These are phyloP conservation scores for Cryptus armator DNA, from an alignment of 2,888 invertebrate species.

Conservation along the genomic window DNA sequence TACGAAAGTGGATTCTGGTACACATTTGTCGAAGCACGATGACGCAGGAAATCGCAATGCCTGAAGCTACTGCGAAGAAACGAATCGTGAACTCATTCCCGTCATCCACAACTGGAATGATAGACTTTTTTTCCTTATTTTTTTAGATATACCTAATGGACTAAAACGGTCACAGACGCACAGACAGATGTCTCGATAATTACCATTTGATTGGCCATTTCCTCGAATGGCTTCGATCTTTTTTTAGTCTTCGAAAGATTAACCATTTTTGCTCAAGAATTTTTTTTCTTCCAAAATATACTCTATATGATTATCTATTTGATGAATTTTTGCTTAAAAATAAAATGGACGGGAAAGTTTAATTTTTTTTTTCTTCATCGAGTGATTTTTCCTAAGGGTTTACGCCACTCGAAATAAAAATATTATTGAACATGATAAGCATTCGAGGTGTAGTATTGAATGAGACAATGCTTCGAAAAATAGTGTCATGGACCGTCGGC, in stretches of 20 bases:
- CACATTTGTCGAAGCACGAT: constrained; percentile 56
- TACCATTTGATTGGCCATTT: neutral
- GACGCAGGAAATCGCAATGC: constrained; percentile 55
- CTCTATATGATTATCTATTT: too few relatives aligned
- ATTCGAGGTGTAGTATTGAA: neutral
- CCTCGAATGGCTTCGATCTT: neutral
- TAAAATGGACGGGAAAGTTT: too few relatives aligned
- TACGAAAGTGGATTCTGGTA: constrained; percentile 28
- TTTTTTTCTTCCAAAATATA: too few relatives aligned
- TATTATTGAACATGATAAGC: neutral
- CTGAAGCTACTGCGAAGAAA: constrained; percentile 44
- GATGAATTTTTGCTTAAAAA: too few relatives aligned
- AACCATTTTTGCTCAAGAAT: neutral
- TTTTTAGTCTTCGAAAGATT: neutral
- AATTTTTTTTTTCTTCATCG: neutral
- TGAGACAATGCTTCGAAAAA: constrained; percentile 21
- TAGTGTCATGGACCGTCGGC: constrained; percentile 27
- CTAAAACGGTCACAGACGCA: neutral
- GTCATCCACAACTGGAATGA: constrained; percentile 19
- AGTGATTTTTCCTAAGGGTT: neutral
- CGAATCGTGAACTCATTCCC: constrained; percentile 51
- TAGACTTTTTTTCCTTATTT: constrained; percentile 22
- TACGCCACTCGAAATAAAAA: neutral
- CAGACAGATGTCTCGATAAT: constrained; percentile 9
- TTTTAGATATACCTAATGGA: constrained; percentile 6